These are phyloP conservation scores for Myotis lucifugus DNA, from an alignment of 2,113 vertebrate species.

Conservation along the genomic window DNA sequence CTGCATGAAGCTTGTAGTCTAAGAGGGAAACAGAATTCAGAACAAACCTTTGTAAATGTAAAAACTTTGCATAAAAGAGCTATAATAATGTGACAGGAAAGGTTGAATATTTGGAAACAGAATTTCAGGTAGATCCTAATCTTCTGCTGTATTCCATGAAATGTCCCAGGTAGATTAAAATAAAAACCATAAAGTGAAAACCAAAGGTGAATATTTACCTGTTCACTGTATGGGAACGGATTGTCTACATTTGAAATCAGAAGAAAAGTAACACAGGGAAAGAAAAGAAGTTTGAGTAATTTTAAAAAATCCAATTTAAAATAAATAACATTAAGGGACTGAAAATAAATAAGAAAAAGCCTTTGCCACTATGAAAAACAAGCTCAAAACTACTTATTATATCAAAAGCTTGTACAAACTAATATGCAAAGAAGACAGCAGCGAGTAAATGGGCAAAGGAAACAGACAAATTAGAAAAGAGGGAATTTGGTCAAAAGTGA, in stretches of 20 bases:
- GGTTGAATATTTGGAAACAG: background rate
- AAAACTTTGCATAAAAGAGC: background rate
- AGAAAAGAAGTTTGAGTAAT: background rate
- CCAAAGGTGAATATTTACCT: background rate
- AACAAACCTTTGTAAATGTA: background rate
- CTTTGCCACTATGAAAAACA: background rate
- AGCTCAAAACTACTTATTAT: background rate
- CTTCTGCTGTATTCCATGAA: background rate
- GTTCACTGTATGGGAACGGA: background rate
- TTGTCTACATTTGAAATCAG: constrained; percentile 19
- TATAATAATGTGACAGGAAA: background rate
- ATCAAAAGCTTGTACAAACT: background rate
- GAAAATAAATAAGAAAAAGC: background rate
- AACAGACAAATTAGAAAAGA: background rate
- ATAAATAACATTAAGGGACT: background rate
- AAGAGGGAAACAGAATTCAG: background rate
- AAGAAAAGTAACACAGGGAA: constrained; percentile 1
- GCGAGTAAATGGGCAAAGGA: background rate
- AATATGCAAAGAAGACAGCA: background rate
- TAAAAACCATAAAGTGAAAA: constrained; percentile 30
- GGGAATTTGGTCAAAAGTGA: background rate
- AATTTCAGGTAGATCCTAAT: background rate
- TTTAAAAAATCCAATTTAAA: constrained; percentile 1
- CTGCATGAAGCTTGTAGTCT: background rate
- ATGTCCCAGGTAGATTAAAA: background rate